These are phyloP conservation scores for Poeciliopsis infans DNA, from an alignment of 2,797 vertebrate genomes.

Conservation along the genomic window DNA sequence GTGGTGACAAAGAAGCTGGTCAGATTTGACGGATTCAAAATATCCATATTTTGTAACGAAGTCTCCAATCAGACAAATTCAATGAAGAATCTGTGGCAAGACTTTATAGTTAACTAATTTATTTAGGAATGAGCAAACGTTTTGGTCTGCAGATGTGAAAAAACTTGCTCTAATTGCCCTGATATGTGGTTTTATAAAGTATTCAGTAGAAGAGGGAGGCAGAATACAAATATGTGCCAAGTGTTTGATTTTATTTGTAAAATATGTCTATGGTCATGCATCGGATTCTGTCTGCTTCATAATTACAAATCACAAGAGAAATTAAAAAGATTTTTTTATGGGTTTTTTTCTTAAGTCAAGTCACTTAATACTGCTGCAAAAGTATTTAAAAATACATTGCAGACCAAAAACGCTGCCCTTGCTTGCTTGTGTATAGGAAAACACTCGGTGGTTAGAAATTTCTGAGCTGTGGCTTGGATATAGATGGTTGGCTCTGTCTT, in stretches of 20 bases:
- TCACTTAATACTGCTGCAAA: constrained; percentile 1
- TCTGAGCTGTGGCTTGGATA: constrained; percentile 31
- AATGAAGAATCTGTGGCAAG: neutral
- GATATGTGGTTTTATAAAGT: neutral
- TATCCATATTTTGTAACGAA: neutral
- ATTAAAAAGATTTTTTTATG: neutral
- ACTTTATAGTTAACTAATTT: neutral
- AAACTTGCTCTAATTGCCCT: neutral
- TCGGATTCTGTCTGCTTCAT: neutral
- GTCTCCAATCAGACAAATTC: neutral
- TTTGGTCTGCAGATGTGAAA: neutral
- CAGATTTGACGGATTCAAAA: neutral
- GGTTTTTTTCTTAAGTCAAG: neutral
- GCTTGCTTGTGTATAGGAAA: constrained; percentile 26
- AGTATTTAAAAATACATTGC: neutral
- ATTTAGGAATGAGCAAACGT: neutral
- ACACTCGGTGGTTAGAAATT: constrained; percentile 47
- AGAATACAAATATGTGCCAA: neutral
- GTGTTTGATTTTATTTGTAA: neutral
- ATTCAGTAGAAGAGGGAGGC: neutral
- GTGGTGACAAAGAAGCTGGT: neutral
- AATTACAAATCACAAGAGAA: neutral
- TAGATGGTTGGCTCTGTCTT: constrained; percentile 38
- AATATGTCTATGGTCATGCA: neutral
- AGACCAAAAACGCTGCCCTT: neutral